Conservation (phyloP, 2,113 vertebrate genomes). For the Bufo bufo region DNA sequence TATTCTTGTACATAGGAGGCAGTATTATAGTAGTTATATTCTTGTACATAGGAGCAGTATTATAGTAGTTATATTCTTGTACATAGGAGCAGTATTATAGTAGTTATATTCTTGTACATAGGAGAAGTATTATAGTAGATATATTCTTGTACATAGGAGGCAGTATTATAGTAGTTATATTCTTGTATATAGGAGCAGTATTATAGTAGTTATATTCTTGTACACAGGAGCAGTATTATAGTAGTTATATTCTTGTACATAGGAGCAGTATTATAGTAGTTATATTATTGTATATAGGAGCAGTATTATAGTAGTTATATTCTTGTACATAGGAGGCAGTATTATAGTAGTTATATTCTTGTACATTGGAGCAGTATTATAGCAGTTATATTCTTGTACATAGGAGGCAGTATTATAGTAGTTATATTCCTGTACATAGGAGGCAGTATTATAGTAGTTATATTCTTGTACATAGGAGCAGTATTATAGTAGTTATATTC, state of each 20-base stretch:
- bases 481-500: too few relatives aligned
- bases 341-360: slow-evolving; percentile 5
- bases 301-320: slow-evolving; percentile 6
- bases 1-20: slow-evolving; percentile 5
- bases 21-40: too few relatives aligned
- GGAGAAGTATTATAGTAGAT: background rate
- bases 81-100: background rate
- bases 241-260: slow-evolving; percentile 10
- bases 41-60: background rate
- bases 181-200: slow-evolving; percentile 2
- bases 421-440: background rate
- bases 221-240: slow-evolving; percentile 14
- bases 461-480: too few relatives aligned
- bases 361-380: background rate
- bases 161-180: slow-evolving; percentile 20
- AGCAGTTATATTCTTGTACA: background rate
- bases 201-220: slow-evolving; percentile 12
- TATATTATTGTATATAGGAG: background rate
- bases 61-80: slow-evolving; percentile 7
- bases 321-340: background rate
- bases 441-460: too few relatives aligned
- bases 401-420: background rate
- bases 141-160: background rate
- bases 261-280: background rate
- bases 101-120: slow-evolving; percentile 5